Conservation (phyloP, 2,888 invertebrate species). For the Lomographa bimaculata region DNA sequence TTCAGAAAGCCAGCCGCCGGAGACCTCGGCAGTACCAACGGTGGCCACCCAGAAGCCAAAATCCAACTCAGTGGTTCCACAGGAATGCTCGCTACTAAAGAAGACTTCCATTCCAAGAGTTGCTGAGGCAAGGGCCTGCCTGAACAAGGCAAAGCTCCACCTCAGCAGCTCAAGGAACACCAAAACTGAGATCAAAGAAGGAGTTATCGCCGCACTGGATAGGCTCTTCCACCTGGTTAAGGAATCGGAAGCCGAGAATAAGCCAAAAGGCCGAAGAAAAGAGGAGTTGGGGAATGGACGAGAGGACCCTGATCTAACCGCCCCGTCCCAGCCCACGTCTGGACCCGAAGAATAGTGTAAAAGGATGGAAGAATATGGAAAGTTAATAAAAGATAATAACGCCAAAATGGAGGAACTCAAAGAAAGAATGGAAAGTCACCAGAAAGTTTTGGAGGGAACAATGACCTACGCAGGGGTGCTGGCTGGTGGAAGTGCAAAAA, state of each 20-base stretch:
- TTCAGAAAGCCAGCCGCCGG: no score
- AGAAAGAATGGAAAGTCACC: not conserved
- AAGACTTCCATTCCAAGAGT: no score
- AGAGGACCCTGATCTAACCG: no score
- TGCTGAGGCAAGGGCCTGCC: not conserved
- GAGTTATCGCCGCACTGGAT: not conserved
- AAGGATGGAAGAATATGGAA: not conserved
- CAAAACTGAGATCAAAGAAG: not conserved
- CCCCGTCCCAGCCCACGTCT: not conserved
- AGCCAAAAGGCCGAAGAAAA: not conserved
- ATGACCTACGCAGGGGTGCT: not conserved
- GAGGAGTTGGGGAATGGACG: no score
- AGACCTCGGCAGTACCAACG: no score
- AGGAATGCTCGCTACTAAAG: no score
- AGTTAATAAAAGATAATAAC: not conserved
- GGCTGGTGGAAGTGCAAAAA: not conserved
- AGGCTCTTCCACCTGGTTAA: not conserved
- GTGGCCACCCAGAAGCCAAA: no score
- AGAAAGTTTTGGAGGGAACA: no score
- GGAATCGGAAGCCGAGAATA: not conserved
- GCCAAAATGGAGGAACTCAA: not conserved
- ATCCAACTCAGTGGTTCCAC: no score
- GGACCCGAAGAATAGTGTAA: no score
- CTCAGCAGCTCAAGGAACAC: not conserved
- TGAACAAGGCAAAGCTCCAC: not conserved